phyloP scores from a whole-genome alignment of 2,797 vertebrate genomes.

The Kryptopterus vitreolus region DNA sequence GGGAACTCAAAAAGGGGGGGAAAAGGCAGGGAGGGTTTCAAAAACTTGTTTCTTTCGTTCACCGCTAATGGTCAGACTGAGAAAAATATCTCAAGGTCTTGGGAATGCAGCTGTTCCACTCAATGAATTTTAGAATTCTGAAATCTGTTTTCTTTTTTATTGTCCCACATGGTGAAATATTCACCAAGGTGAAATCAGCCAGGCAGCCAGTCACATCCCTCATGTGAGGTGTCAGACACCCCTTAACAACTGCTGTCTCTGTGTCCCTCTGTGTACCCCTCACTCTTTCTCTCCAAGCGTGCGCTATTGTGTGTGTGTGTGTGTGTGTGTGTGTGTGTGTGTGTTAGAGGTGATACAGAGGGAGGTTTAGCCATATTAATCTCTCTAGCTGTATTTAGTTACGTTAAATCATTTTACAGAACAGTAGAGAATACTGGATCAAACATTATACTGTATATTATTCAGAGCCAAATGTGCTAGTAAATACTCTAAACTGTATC shows the following conservation, averaged over 20 bases:
- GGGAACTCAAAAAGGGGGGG: no score
- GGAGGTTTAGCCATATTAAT: not conserved
- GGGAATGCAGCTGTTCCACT: slow-evolving; percentile 79
- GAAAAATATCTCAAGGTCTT: slow-evolving; percentile 79
- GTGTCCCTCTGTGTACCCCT: slow-evolving; percentile 1
- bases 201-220: slow-evolving; percentile 73
- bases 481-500: not conserved
- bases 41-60: slow-evolving; percentile 45
- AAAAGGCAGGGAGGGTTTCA: no score
- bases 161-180: slow-evolving; percentile 73
- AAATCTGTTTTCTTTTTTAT: slow-evolving; percentile 80
- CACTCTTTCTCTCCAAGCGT: not conserved
- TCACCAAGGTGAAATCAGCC: slow-evolving; percentile 73
- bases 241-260: slow-evolving; percentile 64
- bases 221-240: slow-evolving; percentile 62
- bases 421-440: not conserved
- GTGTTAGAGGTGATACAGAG: slow-evolving; percentile 1
- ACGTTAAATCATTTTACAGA: not conserved
- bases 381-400: not conserved
- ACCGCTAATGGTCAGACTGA: slow-evolving; percentile 72
- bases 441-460: not conserved
- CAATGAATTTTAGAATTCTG: slow-evolving; percentile 77
- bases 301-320: not conserved
- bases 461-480: not conserved
- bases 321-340: not conserved